Evolutionary conservation across 2,888 invertebrate species (phyloP), one percentile per base, ranked within the genome.

Genomic region (Cryptosula pallasiana): DNA sequence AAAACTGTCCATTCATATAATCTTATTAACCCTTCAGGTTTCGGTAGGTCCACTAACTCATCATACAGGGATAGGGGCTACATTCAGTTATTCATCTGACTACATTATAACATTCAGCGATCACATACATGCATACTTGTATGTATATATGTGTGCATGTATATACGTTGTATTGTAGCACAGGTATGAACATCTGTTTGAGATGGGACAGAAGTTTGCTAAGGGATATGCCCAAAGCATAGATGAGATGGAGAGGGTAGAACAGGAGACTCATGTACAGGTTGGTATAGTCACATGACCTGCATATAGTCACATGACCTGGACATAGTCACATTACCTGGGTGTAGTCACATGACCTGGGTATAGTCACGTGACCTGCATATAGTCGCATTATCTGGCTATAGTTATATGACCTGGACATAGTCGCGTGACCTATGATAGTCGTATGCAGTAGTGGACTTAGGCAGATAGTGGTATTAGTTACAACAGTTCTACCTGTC

Each of bases 171-270:
- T 16, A 54, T 29, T 69, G 16, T 70, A 75, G 75, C 63, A 71
- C 25, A 29, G 69, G 13, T 9, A 55, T 23, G 73, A 70, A 25
- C 45, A 45, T 0, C 73, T 76, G 1, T 76, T 76, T 70, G 27
- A 69, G 55, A 23, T 76, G 57, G 92, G 91, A 1, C 89, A 90
- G 83, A 89, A 90, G 79, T 92, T 92, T 83, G 90, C 90, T 1
- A 89, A 88, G 76, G 88, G 88, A 75, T 91, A 89, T 81, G 86
- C 87, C 78, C 81, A 87, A 1, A 87, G 86, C 74, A 81, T 87
- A 78, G 73, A 76, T 36, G 74, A 75, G 34, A 75, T 83, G 76
- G 70, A 74, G 57, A 57, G 32, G 29, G 35, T 73, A n/a, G n/a
- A n/a, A n/a, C n/a, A n/a, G n/a, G n/a, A n/a, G n/a, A n/a, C n/a